Evolutionary conservation across 2,888 invertebrate genomes (phyloP), one percentile per base, ranked within the genome.

Genomic region (Polietes domitor): DNA sequence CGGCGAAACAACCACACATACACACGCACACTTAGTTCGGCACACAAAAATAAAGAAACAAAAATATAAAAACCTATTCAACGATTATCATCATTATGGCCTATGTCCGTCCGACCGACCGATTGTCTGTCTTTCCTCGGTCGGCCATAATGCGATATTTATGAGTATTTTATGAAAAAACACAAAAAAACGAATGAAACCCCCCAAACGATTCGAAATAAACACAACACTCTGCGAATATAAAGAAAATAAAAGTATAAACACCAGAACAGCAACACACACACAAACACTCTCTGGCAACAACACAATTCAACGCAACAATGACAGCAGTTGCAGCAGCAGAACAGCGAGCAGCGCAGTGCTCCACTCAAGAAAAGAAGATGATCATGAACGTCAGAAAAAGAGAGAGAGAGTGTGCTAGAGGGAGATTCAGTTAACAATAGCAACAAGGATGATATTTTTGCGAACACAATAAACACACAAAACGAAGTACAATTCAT

Each of bases 221-320:
- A 50, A 58, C 58, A 58, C 53, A n/a, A n/a, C 19, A 21, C 55
- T 55, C 1, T 21, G 24, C 15, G 58, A 58, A 58, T 26, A 58
- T 58, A 58, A 58, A 58, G 58, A 58, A 58, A 58, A 58, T 58
- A 58, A 58, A 58, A 58, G 58, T 58, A 24, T 24, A 10, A 26
- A 58, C 24, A 58, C 12, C 12, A 58, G 9, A 24, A 24, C 1
- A 2, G 26, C 58, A 37, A 37, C 32, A 37, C 37, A 37, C 37
- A 37, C 7, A 37, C 37, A 37, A 37, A 37, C 37, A 37, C 37
- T 12, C n/a, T n/a, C n/a, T n/a, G n/a, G n/a, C n/a, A n/a, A n/a
- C n/a, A n/a, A n/a, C 37, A 37, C 12, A 37, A 37, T 12, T 10
- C 4, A 37, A 37, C 6, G 1, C 37, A 37, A 37, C 37, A 37